Base-by-base conservation (phyloP, 2,113 vertebrate species). In the Melozone crissalis region DNA sequence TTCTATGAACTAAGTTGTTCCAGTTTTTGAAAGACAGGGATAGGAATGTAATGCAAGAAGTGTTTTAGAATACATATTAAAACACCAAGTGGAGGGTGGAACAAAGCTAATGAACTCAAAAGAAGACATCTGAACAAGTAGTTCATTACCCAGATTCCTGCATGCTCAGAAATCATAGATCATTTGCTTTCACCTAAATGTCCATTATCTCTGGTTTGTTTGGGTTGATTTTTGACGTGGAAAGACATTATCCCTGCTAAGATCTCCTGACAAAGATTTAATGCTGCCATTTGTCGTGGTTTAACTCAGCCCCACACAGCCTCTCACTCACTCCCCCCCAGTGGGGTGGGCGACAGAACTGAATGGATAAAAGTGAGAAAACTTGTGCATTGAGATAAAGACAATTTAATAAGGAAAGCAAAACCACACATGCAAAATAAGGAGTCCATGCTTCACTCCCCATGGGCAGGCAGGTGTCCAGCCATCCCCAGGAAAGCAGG, bases 201-300 rank as follows among this genome's bases (percentile, higher is more conserved):
- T 73, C 84, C 81, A 80, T 94, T 95, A 91, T 75, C 65, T 78
- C 44, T 47, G 44, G 39, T 63, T 76, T 55, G 49, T 82, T 92
- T 84, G 61, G 52, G 65, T 47, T 77, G 75, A 31, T 74, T 80
- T 75, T 78, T 73, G 44, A 57, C 6, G 1, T 43, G 69, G 67
- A 61, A 81, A 94, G 76, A 65, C 19, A 67, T 87, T 78, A 92
- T 54, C 49, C 43, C 51, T 78, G 65, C 65, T 52, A 91, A 90
- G 47, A 92, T 84, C 59, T 63, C 69, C 72, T 75, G 88, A 96
- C 79, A 84, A 81, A 96, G 93, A 94, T 95, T 94, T 92, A 94
- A 71, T 68, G 76, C 61, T 93, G 76, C 33, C 76, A 91, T 91
- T 91, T 91, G 55, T 81, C 21, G 33, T 63, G 76, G 69, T 75